Percentiles rank a stretch among this genome's conserved stretches.
Evolutionary conservation across 64 coral and sea anemone species (phyloP).

Genomic region (Pocillopora damicornis): DNA sequence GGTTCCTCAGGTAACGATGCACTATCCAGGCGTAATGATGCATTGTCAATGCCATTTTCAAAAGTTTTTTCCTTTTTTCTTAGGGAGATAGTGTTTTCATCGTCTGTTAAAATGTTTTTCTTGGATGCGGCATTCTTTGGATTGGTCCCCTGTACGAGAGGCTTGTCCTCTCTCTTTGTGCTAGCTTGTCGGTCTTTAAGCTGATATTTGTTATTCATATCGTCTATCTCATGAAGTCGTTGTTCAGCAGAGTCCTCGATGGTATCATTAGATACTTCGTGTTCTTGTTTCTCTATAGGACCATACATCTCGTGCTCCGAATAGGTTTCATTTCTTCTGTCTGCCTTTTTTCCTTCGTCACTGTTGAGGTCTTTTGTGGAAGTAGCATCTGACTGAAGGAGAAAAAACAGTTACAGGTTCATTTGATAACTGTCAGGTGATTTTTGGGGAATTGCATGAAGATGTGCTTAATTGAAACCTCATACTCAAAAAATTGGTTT

Average conservation of each 20-base stretch:
- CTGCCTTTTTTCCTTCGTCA: neutral
- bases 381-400: neutral
- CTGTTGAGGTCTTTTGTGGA: neutral
- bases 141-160: neutral
- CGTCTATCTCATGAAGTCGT: neutral
- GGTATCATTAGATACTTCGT: neutral
- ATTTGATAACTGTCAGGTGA: too few relatives aligned
- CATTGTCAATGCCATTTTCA: neutral
- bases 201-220: neutral
- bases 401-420: neutral
- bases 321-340: constrained; percentile 23
- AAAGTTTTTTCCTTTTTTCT: neutral
- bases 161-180: neutral
- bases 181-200: neutral
- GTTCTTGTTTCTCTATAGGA: neutral
- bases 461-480: too few relatives aligned
- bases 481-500: too few relatives aligned
- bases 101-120: neutral
- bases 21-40: neutral
- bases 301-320: neutral
- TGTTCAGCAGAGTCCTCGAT: neutral
- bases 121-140: neutral
- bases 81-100: neutral
- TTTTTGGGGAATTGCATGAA: too few relatives aligned
- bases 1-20: neutral